Evolutionary conservation across 1,140 invertebrate genomes (phyloP), one percentile per base, ranked within the genome.

Genomic region (Drosophila nasuta): DNA sequence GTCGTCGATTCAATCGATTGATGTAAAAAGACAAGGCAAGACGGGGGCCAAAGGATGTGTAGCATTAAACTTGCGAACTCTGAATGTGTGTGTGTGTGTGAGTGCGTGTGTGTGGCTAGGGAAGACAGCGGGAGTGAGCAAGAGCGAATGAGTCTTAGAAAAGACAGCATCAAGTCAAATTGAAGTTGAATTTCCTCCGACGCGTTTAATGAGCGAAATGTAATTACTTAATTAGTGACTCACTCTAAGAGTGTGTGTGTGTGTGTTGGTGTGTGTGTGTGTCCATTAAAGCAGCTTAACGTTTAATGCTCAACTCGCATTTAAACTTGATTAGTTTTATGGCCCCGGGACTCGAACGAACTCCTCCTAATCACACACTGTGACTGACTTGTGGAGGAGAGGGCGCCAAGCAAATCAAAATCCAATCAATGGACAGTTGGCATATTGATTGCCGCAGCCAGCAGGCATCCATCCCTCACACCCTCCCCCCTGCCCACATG

Each of bases 251-350:
- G 45, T 28, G 10, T 72, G 46, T 58, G 10, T 45, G 11, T 54
- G 28, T 33, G 45, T 51, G 57, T 38, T 28, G 1, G 45, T 35
- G 13, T 72, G 54, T 58, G 15, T 45, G 8, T 60, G 28, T 41
- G 45, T 51, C 74, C 81, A 87, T 87, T 87, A 78, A 75, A 75
- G 83, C 69, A 88, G 83, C 83, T 87, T 87, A 87, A 76, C 80
- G 43, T 68, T 74, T 74, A 59, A 71, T 78, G 77, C 58, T 38
- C 63, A 71, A 72, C 65, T 83, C 77, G 81, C 85, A 88, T 88
- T 88, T 88, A 88, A 88, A 83, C 80, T 89, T 88, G 83, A 88
- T 88, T 88, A 88, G 83, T 88, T 88, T 88, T 89, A 88, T 77
- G 83, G 46, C 66, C 38, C 46, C n/a, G 30, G 43, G 46, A 54